A percentile compares a stretch with the other conserved stretches of the same genome.
phyloP scores from a whole-genome alignment of 2,888 invertebrate genomes.

The Pheosia tremula region DNA sequence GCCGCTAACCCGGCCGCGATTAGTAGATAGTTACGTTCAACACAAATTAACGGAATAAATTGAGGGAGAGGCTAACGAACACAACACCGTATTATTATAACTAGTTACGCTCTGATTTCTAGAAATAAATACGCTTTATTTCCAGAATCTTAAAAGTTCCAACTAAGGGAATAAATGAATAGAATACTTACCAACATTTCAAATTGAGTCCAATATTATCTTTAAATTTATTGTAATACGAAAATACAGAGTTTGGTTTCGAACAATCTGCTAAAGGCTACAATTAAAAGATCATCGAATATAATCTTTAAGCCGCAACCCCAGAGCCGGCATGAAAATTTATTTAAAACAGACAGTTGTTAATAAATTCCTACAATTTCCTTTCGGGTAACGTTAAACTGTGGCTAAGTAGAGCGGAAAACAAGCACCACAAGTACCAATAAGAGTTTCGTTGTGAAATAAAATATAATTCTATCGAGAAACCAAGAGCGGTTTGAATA shows the following conservation, averaged over 20 bases:
- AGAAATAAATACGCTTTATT: neutral
- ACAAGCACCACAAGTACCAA: slow-evolving; percentile 73
- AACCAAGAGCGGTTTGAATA: slow-evolving; percentile 80
- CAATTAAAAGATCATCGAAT: slow-evolving; percentile 39
- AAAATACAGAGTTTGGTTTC: slow-evolving; percentile 8
- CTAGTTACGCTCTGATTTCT: no score
- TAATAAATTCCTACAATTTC: slow-evolving; percentile 62
- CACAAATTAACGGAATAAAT: neutral
- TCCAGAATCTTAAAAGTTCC: neutral
- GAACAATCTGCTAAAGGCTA: slow-evolving; percentile 13
- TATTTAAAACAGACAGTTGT: slow-evolving; percentile 58
- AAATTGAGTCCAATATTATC: neutral
- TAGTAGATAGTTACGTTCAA: neutral
- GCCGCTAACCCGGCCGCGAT: slow-evolving; percentile 1
- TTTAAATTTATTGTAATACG: slow-evolving; percentile 8
- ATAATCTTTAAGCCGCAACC: slow-evolving; percentile 35
- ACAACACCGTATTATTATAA: no score
- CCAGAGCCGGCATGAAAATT: slow-evolving; percentile 40
- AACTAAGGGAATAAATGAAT: neutral
- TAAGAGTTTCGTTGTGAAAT: slow-evolving; percentile 73
- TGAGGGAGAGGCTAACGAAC: neutral
- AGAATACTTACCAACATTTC: no score
- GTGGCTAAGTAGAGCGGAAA: slow-evolving; percentile 65
- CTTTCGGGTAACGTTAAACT: slow-evolving; percentile 64
- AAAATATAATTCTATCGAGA: slow-evolving; percentile 78